Conservation (phyloP, 2,797 vertebrate genomes). For the Rhabdomys pumilio region DNA sequence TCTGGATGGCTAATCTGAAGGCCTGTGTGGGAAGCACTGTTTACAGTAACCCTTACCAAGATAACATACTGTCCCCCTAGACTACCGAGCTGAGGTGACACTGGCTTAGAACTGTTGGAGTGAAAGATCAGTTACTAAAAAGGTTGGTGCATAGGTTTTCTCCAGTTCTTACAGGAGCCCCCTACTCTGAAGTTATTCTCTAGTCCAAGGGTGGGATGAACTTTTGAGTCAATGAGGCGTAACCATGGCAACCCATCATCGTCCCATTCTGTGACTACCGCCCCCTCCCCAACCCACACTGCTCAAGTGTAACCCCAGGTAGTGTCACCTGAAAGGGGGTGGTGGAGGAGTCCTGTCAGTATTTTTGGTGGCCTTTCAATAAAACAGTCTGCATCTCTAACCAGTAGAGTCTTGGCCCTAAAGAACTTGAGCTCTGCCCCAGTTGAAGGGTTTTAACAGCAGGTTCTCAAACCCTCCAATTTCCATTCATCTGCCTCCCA, state of each 20-base stretch:
- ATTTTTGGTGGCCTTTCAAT: conserved; percentile 82
- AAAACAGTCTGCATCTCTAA: conserved; percentile 81
- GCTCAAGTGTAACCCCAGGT: conserved; percentile 50
- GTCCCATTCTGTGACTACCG: conserved; percentile 47
- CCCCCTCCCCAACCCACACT: conserved; percentile 35
- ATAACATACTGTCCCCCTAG: conserved; percentile 66
- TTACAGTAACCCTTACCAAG: conserved; percentile 81
- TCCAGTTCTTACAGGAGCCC: background rate
- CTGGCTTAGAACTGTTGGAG: conserved; percentile 30
- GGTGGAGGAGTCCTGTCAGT: conserved; percentile 82
- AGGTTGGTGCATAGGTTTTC: conserved; percentile 4
- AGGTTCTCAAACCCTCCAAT: conserved; percentile 83
- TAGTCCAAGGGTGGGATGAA: conserved; percentile 30
- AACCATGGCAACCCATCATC: conserved; percentile 28
- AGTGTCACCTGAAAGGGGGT: conserved; percentile 42
- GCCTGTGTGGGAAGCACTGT: conserved; percentile 86
- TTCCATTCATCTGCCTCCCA: conserved; percentile 86
- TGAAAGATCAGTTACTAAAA: conserved; percentile 28
- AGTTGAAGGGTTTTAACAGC: conserved; percentile 66
- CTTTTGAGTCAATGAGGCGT: conserved; percentile 20
- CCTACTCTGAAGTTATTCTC: conserved; percentile 23
- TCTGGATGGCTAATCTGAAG: conserved; percentile 84
- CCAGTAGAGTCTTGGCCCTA: conserved; percentile 58
- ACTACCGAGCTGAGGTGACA: conserved; percentile 26
- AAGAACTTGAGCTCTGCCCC: conserved; percentile 57